Base-by-base conservation (phyloP, 2,888 invertebrate species). In the Acheta domesticus region DNA sequence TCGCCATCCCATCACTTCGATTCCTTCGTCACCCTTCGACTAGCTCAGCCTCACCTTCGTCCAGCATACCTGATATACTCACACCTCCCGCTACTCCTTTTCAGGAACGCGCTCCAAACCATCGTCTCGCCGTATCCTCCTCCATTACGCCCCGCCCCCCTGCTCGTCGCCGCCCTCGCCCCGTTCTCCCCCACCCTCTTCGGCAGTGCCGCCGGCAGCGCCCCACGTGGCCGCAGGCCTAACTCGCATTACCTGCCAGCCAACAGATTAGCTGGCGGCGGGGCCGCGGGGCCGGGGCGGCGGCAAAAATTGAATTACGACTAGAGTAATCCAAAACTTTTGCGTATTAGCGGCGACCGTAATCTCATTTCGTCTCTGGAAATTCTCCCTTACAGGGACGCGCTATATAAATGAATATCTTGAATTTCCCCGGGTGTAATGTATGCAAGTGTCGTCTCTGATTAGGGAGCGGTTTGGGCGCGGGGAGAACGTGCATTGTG, bases 341-440 rank as follows among this genome's bases (percentile, higher is more conserved):
- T 62, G 62, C 62, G 62, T 62, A 62, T 62, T 62, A 62, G 62
- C n/a, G 62, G 62, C 62, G 62, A 14, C 16, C 14, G 62, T 62
- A 62, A 62, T 62, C 62, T 62, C 62, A 62, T 62, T 62, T 14
- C 16, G 16, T 5, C 62, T 62, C 62, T 14, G 62, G 62, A 62
- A 62, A 19, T n/a, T n/a, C 14, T n/a, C 62, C 62, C 62, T 62
- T 62, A 62, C 62, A 62, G 16, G 62, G 62, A 62, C 36, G 62
- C 62, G 62, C 62, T 62, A 62, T 62, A 62, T 62, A 62, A 62
- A 62, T 62, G 62, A 62, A 62, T 62, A 62, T 62, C 62, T 62
- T 62, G 62, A 62, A 62, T 62, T 62, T 62, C 62, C 14, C 62
- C 14, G 62, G n/a, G 62, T 14, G 62, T 62, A 62, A 62, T 62